phyloP scores from a whole-genome alignment of 1,140 invertebrate species.

The Calliphora vicina region DNA sequence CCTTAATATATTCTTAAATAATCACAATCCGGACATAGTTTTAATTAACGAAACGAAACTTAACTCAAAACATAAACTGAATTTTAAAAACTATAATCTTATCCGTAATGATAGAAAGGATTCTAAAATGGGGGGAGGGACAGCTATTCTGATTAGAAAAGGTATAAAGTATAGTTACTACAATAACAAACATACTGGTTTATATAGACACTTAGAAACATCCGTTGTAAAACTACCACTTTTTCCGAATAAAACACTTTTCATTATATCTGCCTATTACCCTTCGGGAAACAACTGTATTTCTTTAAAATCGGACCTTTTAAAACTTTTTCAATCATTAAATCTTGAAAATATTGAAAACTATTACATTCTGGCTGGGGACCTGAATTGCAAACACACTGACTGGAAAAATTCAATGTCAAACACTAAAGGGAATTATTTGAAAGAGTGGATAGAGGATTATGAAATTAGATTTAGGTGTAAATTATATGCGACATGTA shows the following conservation, averaged over 20 bases:
- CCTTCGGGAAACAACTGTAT: conserved; percentile 3
- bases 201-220: not conserved
- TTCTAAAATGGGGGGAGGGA: not conserved
- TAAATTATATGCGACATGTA: not conserved
- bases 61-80: conserved; percentile 17
- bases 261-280: conserved; percentile 20
- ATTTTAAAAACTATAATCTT: not conserved
- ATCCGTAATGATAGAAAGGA: not conserved
- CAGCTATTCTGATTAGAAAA: not conserved
- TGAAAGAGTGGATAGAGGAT: not conserved
- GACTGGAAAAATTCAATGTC: not conserved
- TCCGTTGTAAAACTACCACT: not conserved
- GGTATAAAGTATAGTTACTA: not conserved
- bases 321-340: not conserved
- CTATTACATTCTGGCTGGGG: conserved; percentile 13
- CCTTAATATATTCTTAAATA: not conserved
- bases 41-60: conserved; percentile 28
- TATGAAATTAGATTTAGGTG: conserved; percentile 12
- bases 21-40: not conserved
- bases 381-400: not conserved
- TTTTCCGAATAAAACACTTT: not conserved
- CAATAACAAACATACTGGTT: not conserved
- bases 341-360: conserved; percentile 4
- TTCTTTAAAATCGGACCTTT: not conserved
- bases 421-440: not conserved